Evolutionary conservation across 23 tunicate species (phyloP).

Genomic region (Aplidium turbinatum): DNA sequence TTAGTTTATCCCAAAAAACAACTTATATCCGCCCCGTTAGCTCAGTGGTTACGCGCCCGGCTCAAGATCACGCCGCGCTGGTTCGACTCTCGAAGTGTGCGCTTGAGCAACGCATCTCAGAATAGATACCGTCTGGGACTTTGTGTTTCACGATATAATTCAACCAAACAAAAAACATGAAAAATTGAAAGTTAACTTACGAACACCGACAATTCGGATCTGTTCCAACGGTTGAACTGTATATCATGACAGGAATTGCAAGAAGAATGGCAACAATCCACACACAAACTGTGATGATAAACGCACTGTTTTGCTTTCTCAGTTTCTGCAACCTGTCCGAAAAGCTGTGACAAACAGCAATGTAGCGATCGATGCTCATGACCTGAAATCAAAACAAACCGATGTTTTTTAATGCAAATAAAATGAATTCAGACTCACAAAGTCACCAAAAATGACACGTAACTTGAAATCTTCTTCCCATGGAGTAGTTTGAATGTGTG

Average conservation of each 20-base stretch:
- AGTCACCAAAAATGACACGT: no score
- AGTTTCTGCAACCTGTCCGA: constrained; percentile 48
- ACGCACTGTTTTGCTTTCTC: constrained; percentile 30
- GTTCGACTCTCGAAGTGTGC: no score
- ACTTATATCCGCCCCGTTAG: no score
- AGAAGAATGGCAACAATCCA: constrained; percentile 52
- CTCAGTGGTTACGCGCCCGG: no score
- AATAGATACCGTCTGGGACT: no score
- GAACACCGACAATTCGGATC: constrained; percentile 64
- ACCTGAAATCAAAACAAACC: constrained; percentile 44
- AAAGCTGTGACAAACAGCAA: constrained; percentile 79
- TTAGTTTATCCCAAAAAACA: no score
- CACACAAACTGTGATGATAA: constrained; percentile 32
- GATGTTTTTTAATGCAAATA: no score
- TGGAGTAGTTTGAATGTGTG: no score
- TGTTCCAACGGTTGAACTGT: constrained; percentile 42
- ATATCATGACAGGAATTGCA: constrained; percentile 60
- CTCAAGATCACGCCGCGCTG: no score
- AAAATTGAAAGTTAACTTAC: constrained; percentile 5
- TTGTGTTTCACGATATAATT: constrained; percentile 3
- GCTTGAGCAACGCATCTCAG: no score
- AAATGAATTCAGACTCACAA: no score
- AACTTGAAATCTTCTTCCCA: no score
- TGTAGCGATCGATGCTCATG: constrained; percentile 77
- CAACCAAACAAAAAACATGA: not conserved